phyloP scores from a whole-genome alignment of 64 coral and sea anemone genomes.

The Porites australiensis region DNA sequence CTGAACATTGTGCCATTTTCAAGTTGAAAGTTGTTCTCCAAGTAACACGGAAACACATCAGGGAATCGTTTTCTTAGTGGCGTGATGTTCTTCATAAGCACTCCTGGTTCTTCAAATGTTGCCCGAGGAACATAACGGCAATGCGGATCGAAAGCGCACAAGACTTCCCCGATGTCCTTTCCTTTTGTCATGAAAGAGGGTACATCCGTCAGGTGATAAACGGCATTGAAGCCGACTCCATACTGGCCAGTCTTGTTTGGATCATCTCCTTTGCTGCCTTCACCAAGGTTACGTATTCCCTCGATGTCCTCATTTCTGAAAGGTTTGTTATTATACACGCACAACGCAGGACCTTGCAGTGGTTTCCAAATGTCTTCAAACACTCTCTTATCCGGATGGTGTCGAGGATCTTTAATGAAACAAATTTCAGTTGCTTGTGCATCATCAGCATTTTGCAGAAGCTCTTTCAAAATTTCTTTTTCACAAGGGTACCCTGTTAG shows the following conservation, averaged over 20 bases:
- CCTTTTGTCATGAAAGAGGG: slow-evolving; percentile 82
- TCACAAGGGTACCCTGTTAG: slow-evolving; percentile 81
- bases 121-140: slow-evolving; percentile 65
- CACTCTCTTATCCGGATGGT: slow-evolving; percentile 54
- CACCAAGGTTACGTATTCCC: slow-evolving; percentile 88
- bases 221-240: slow-evolving; percentile 93
- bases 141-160: slow-evolving; percentile 83
- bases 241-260: slow-evolving; percentile 90
- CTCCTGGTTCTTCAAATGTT: slow-evolving; percentile 59
- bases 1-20: slow-evolving; percentile 71
- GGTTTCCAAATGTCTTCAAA: slow-evolving; percentile 86
- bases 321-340: slow-evolving; percentile 87
- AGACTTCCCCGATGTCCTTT: slow-evolving; percentile 56
- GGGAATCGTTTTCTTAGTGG: slow-evolving; percentile 46
- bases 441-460: slow-evolving; percentile 98
- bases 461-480: slow-evolving; percentile 89
- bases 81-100: slow-evolving; percentile 33
- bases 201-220: slow-evolving; percentile 93
- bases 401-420: slow-evolving; percentile 85
- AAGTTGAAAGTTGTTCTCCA: slow-evolving; percentile 32
- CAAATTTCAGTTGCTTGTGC: slow-evolving; percentile 88
- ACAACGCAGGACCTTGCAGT: slow-evolving; percentile 83
- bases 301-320: slow-evolving; percentile 75
- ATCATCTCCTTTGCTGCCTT: slow-evolving; percentile 89
- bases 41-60: slow-evolving; percentile 73